phyloP scores from a whole-genome alignment of 2,797 vertebrate species.

The Acestrorhynchus altus region DNA sequence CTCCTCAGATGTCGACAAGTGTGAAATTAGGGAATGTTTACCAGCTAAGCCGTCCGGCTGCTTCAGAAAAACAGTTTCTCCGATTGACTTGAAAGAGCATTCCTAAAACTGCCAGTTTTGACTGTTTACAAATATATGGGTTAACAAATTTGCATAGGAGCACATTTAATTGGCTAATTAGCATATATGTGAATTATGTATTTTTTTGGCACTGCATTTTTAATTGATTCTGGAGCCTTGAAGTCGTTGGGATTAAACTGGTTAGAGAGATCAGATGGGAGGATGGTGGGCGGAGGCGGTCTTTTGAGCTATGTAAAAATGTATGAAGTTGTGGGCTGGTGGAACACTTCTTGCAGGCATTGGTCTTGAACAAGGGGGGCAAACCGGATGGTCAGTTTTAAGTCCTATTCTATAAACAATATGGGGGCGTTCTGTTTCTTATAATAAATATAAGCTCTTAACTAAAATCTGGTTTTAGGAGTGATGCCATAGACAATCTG shows the following conservation, averaged over 20 bases:
- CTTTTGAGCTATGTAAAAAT: conserved; percentile 38
- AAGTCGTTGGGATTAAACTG: conserved; percentile 44
- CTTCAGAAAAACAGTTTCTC: conserved; percentile 19
- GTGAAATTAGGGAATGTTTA: conserved; percentile 32
- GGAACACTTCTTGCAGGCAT: neutral
- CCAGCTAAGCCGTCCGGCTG: neutral
- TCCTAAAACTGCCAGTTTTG: conserved; percentile 31
- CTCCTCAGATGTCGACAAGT: conserved; percentile 18
- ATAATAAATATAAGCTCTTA: too few relatives aligned
- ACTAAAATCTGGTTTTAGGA: too few relatives aligned
- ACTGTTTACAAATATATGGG: conserved; percentile 59
- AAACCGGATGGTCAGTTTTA: neutral
- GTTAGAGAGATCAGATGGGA: conserved; percentile 24
- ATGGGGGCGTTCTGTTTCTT: neutral
- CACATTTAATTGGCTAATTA: conserved; percentile 77
- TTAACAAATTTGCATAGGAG: conserved; percentile 70
- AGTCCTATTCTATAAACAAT: neutral
- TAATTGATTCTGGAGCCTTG: conserved; percentile 64
- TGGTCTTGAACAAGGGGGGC: neutral
- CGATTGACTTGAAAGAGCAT: conserved; percentile 34
- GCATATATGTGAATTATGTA: conserved; percentile 71
- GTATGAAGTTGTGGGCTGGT: conserved; percentile 10
- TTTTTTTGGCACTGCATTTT: conserved; percentile 64
- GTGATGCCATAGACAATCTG: too few relatives aligned
- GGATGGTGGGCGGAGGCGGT: conserved; percentile 33